Base-by-base conservation (phyloP, 2,113 vertebrate genomes). In the Aramus guarauna region DNA sequence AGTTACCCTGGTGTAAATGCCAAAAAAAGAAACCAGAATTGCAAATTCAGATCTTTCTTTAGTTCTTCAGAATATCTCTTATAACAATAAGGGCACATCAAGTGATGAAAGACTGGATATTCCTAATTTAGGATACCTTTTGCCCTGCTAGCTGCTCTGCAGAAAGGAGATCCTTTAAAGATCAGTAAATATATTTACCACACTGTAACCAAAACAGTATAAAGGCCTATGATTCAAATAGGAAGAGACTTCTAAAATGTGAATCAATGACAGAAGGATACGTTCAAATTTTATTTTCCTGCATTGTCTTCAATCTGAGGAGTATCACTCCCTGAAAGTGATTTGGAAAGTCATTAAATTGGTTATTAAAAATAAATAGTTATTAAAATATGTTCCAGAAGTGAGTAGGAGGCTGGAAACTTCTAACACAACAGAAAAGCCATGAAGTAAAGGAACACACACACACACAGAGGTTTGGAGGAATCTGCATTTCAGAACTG, bases 41-140 rank as follows among this genome's bases (percentile, higher is more conserved):
- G 79, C 59, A 93, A 88, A 95, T 93, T 95, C 68, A 86, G 59
- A 67, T 77, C 20, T 92, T 92, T 78, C 21, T 76, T 91, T 72
- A 67, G 41, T 89, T 81, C 39, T 78, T 85, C 64, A 68, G n/a
- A 62, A 79, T 3, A 62, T 20, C 19, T 64, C 32, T 81, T 52
- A 32, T 12, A 74, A 73, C 73, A 79, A 78, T 62, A 94, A 90
- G 43, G 41, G 50, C 45, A 79, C 0, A 2, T 59, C 32, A 67
- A 88, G 17, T 52, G 52, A 66, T 75, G 32, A 95, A 83, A 74
- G n/a, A 77, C 23, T 67, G 37, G 29, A 39, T 92, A 80, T 52
- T 94, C 17, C 9, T 47, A 59, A 72, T 82, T 9, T 79, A 47
- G 39, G 82, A 80, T 68, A 91, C 6, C 3, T 60, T 76, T 47